These are phyloP conservation scores for Eurytoma adleriae DNA, from an alignment of 2,888 invertebrate genomes.

Conservation along the genomic window DNA sequence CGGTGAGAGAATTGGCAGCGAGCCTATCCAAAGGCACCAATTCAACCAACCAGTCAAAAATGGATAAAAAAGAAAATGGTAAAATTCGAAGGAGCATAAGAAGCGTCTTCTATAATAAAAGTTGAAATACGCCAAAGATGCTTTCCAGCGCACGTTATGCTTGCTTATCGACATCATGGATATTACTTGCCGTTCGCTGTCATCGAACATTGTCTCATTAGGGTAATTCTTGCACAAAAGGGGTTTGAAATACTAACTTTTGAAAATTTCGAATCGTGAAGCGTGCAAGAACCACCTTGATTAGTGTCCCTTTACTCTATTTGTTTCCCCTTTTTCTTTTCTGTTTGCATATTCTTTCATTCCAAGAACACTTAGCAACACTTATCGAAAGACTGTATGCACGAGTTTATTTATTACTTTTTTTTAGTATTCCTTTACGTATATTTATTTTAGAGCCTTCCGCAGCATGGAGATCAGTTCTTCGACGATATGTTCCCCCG, in stretches of 20 bases:
- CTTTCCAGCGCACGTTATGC: slow-evolving; percentile 21
- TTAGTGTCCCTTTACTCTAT: slow-evolving; percentile 7
- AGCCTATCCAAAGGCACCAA: slow-evolving; percentile 73
- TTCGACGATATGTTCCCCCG: slow-evolving; percentile 73
- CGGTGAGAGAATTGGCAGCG: slow-evolving; percentile 78
- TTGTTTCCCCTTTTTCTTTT: slow-evolving; percentile 23
- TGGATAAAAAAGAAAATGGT: slow-evolving; percentile 74
- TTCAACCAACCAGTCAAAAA: slow-evolving; percentile 58
- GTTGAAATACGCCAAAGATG: slow-evolving; percentile 22
- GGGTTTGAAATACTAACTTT: neutral
- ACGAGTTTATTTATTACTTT: slow-evolving; percentile 51
- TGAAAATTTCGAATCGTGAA: slow-evolving; percentile 1
- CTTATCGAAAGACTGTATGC: slow-evolving; percentile 47
- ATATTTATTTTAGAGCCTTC: slow-evolving; percentile 73
- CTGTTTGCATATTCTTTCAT: neutral
- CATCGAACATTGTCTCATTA: slow-evolving; percentile 7
- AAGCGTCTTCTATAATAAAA: slow-evolving; percentile 52
- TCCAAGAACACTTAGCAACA: slow-evolving; percentile 22
- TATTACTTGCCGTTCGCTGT: slow-evolving; percentile 22
- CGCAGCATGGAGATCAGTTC: slow-evolving; percentile 75
- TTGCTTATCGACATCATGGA: slow-evolving; percentile 25
- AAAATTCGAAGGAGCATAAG: slow-evolving; percentile 58
- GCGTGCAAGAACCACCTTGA: slow-evolving; percentile 40
- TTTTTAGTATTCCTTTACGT: slow-evolving; percentile 56
- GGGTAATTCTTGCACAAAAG: slow-evolving; percentile 29